These are phyloP conservation scores for Lophius americanus DNA, from an alignment of 2,797 vertebrate species.

Conservation along the genomic window DNA sequence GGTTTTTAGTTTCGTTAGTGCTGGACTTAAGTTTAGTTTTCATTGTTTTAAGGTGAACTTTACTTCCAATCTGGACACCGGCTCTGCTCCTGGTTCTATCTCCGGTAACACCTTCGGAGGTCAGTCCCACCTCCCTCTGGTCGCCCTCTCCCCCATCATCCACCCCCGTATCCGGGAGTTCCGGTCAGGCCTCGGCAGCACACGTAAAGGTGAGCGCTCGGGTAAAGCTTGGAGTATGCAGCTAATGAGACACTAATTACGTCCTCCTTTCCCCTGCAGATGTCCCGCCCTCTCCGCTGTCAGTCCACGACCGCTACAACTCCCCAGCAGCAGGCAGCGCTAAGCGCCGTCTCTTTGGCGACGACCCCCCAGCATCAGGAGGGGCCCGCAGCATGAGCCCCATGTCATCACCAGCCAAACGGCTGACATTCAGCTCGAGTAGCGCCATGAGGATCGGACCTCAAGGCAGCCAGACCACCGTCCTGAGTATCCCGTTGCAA, in stretches of 20 bases:
- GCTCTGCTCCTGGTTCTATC: slow-evolving; percentile 72
- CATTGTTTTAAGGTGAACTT: slow-evolving; percentile 88
- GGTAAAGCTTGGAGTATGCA: not conserved
- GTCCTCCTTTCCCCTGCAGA: slow-evolving; percentile 73
- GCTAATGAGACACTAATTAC: not conserved
- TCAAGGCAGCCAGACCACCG: slow-evolving; percentile 75
- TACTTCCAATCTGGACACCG: slow-evolving; percentile 90
- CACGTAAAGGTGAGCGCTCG: slow-evolving; percentile 80
- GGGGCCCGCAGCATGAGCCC: slow-evolving; percentile 39
- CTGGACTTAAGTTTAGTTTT: no score
- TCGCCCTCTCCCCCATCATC: slow-evolving; percentile 91
- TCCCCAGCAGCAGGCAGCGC: slow-evolving; percentile 94
- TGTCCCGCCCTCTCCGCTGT: slow-evolving; percentile 88
- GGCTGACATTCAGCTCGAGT: slow-evolving; percentile 78
- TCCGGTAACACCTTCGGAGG: slow-evolving; percentile 68
- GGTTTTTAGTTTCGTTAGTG: no score
- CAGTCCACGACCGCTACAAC: slow-evolving; percentile 93
- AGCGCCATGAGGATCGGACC: slow-evolving; percentile 75
- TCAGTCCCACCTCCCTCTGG: slow-evolving; percentile 88
- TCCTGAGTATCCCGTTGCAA: slow-evolving; percentile 87
- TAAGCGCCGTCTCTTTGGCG: slow-evolving; percentile 93
- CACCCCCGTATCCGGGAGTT: slow-evolving; percentile 96
- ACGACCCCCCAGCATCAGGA: slow-evolving; percentile 73
- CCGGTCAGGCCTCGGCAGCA: slow-evolving; percentile 86
- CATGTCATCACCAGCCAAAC: slow-evolving; percentile 79